Evolutionary conservation across 2,888 invertebrate genomes (phyloP).

Genomic region (Myopa tessellatipennis): DNA sequence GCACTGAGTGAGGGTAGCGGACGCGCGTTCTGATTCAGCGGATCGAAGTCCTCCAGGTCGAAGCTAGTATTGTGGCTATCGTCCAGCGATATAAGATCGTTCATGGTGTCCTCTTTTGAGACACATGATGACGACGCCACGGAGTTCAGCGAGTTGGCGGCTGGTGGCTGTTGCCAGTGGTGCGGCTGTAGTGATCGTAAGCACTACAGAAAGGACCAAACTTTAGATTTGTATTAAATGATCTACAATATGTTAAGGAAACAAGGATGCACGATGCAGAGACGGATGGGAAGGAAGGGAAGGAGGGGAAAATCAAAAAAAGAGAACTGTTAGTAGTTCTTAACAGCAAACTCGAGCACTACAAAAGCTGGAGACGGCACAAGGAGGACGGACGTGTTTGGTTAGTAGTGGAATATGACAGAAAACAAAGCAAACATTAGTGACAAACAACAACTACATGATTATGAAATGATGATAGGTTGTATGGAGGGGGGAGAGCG

Average conservation of each 20-base stretch:
- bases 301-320: neutral
- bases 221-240: conserved; percentile 6
- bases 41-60: conserved; percentile 76
- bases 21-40: conserved; percentile 70
- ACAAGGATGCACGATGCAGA: neutral
- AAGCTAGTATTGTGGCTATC: conserved; percentile 74
- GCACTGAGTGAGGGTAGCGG: conserved; percentile 60
- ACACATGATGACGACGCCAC: conserved; percentile 42
- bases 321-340: neutral
- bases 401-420: neutral
- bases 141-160: conserved; percentile 37
- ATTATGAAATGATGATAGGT: neutral
- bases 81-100: conserved; percentile 77
- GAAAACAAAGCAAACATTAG: conserved; percentile 41
- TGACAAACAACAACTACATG: conserved; percentile 19
- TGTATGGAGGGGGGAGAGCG: neutral
- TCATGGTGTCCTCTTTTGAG: conserved; percentile 66
- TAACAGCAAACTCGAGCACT: neutral
- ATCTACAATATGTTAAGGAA: neutral
- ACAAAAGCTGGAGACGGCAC: neutral
- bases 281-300: neutral
- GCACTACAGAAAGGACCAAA: conserved; percentile 49
- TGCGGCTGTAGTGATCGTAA: conserved; percentile 55
- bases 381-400: conserved; percentile 17
- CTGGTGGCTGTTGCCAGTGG: conserved; percentile 38